phyloP scores from a whole-genome alignment of 2,888 invertebrate genomes.

The Drosophila fulvimacula region DNA sequence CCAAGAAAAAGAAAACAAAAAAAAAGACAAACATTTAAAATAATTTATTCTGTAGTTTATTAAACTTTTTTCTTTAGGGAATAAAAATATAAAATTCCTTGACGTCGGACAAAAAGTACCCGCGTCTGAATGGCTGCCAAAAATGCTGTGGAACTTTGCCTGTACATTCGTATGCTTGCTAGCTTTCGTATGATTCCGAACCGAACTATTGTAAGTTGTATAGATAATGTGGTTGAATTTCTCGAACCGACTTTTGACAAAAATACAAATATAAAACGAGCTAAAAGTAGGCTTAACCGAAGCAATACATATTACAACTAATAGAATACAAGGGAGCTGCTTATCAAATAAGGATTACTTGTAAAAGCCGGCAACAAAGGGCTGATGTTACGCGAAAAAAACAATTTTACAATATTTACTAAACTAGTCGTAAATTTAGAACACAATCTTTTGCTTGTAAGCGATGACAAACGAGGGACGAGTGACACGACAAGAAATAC shows the following conservation, averaged over 20 bases:
- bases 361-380: conserved; percentile 51
- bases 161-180: conserved; percentile 58
- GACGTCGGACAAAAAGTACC: conserved; percentile 72
- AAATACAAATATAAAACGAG: conserved; percentile 47
- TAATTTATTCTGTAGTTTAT: conserved; percentile 77
- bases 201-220: conserved; percentile 41
- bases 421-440: conserved; percentile 44
- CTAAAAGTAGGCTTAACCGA: conserved; percentile 41
- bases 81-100: conserved; percentile 83
- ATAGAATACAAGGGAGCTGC: conserved; percentile 72
- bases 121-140: conserved; percentile 82
- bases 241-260: conserved; percentile 40
- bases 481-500: conserved; percentile 43
- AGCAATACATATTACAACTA: conserved; percentile 45
- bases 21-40: conserved; percentile 52
- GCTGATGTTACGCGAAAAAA: conserved; percentile 40
- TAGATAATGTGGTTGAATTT: conserved; percentile 36
- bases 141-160: conserved; percentile 80
- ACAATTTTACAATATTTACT: conserved; percentile 48
- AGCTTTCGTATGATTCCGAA: conserved; percentile 47
- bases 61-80: conserved; percentile 83
- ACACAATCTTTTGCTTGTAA: conserved; percentile 30
- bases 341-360: conserved; percentile 55
- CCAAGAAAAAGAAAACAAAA: not conserved
- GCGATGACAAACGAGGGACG: conserved; percentile 38